Base-by-base conservation (phyloP, 2,888 invertebrate species). In the Branchellion lobata region DNA sequence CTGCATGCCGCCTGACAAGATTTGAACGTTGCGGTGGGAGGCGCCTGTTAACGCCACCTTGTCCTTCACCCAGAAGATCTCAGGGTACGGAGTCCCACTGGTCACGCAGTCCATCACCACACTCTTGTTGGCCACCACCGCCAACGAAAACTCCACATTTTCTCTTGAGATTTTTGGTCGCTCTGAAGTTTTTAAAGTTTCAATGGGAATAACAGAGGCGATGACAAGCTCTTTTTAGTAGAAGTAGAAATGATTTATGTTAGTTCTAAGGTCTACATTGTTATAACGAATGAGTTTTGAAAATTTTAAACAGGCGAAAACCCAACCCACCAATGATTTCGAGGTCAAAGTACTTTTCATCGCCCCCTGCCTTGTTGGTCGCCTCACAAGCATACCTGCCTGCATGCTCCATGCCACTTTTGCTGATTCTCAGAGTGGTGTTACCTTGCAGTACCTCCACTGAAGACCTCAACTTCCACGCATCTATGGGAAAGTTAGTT, bases 271-370 rank as follows among this genome's bases (percentile, higher is more conserved):
- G n/a, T n/a, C n/a, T n/a, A n/a, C n/a, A n/a, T n/a, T n/a, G n/a
- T n/a, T n/a, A n/a, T n/a, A n/a, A n/a, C n/a, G n/a, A n/a, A n/a
- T n/a, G n/a, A n/a, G n/a, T n/a, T n/a, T n/a, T n/a, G n/a, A n/a
- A n/a, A n/a, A n/a, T n/a, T n/a, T n/a, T n/a, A n/a, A n/a, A n/a
- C n/a, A n/a, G n/a, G n/a, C n/a, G n/a, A n/a, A n/a, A n/a, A 24
- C 53, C 5, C n/a, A 24, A 86, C 84, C 88, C 85, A 91, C 92
- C 90, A 80, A 91, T 85, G 0, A 92, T 90, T 78, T 89, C 88
- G 1, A 92, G 84, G 68, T 87, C 85, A 83, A 86, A 87, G 27
- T 83, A 83, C 74, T 86, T 87, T 80, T 86, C 86, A 27, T 84
- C 82, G n/a, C 84, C 82, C 2, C 91, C 91, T 36, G 90, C 90